Evolutionary conservation across 1,140 invertebrate genomes (phyloP).

Genomic region (Caerostris darwini): DNA sequence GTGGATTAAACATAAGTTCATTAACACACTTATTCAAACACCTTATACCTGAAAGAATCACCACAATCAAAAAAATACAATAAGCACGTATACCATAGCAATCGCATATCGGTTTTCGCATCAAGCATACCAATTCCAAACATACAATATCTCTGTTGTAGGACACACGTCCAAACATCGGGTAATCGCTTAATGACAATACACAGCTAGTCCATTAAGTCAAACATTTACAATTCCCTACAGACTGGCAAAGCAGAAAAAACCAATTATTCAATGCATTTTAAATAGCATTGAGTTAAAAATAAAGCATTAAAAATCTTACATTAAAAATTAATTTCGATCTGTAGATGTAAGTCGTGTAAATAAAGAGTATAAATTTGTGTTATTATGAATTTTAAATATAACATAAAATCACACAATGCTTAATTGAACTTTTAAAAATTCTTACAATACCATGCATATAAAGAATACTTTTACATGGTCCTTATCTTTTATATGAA

Average conservation of each 20-base stretch:
- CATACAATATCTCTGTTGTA: neutral
- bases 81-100: neutral
- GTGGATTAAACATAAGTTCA: neutral
- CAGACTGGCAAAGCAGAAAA: neutral
- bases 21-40: neutral
- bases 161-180: neutral
- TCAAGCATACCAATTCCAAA: neutral
- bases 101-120: neutral
- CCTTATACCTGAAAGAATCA: neutral
- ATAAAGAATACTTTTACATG: too few relatives aligned
- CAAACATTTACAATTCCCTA: conserved; percentile 47
- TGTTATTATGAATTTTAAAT: too few relatives aligned
- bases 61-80: neutral
- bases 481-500: too few relatives aligned
- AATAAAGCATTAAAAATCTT: too few relatives aligned
- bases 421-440: too few relatives aligned
- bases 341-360: too few relatives aligned
- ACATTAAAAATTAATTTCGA: too few relatives aligned
- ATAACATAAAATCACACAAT: too few relatives aligned
- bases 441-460: too few relatives aligned
- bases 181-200: conserved; percentile 56
- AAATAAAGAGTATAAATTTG: too few relatives aligned
- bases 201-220: conserved; percentile 36
- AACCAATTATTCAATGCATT: neutral
- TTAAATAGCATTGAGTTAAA: too few relatives aligned